A percentile compares a stretch with the other conserved stretches of the same genome.
Conservation (phyloP, 2,888 invertebrate species). For the Escarpia spicata region DNA sequence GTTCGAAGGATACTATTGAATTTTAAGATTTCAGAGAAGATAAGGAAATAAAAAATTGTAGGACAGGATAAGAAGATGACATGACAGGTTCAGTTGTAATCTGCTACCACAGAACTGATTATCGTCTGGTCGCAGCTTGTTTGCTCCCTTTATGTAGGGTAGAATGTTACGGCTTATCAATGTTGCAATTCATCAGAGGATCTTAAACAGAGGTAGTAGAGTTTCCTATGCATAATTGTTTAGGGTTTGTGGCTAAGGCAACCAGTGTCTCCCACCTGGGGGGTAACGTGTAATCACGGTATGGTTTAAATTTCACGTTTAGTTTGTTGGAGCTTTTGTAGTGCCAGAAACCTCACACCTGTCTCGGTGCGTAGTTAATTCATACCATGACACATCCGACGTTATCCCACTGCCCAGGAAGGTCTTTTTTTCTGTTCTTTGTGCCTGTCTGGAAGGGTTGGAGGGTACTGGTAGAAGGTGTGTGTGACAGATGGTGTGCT, state of each 20-base stretch:
- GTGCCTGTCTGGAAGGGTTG: background rate
- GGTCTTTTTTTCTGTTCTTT: background rate
- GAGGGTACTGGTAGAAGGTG: background rate
- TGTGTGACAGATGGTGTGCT: background rate
- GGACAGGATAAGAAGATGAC: no score
- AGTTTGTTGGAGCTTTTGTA: background rate
- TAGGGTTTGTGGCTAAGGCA: background rate
- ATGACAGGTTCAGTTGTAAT: background rate
- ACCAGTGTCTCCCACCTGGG: background rate
- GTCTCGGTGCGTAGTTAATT: background rate
- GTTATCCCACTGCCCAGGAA: background rate
- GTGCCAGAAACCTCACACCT: background rate
- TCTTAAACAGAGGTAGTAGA: background rate
- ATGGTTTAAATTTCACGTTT: background rate
- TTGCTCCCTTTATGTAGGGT: background rate
- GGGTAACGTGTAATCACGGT: background rate
- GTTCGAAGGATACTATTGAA: background rate
- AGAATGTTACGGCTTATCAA: background rate
- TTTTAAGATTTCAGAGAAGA: background rate
- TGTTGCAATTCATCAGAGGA: background rate
- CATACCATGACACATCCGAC: background rate
- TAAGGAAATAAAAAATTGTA: background rate
- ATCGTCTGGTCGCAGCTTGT: background rate
- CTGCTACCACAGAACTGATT: background rate
- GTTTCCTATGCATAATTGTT: background rate